phyloP scores from a whole-genome alignment of 2,888 invertebrate genomes.

The Cataglyphis rosenhaueri region DNA sequence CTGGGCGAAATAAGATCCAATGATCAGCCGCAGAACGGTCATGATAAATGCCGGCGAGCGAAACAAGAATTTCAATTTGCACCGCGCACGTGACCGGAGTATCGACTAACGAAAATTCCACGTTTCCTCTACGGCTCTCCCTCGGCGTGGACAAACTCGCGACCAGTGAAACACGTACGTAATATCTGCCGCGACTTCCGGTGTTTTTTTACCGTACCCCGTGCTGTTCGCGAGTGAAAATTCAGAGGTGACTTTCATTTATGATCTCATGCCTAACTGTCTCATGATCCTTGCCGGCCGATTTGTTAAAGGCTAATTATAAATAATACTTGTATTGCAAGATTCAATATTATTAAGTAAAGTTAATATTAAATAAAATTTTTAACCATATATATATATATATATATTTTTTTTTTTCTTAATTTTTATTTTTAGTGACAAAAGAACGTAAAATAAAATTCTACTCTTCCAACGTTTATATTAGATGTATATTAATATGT shows the following conservation, averaged over 20 bases:
- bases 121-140: conserved; percentile 38
- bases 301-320: background rate
- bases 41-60: conserved; percentile 76
- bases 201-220: conserved; percentile 31
- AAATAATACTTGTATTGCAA: background rate
- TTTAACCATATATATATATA: background rate
- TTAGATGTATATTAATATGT: background rate
- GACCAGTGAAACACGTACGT: conserved; percentile 30
- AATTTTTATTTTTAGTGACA: background rate
- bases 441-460: background rate
- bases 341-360: background rate
- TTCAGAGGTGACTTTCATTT: conserved; percentile 46
- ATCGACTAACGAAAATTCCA: conserved; percentile 65
- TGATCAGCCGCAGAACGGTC: conserved; percentile 64
- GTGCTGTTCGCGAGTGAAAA: conserved; percentile 44
- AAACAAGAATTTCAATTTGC: conserved; percentile 83
- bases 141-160: conserved; percentile 48
- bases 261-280: conserved; percentile 32
- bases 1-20: conserved; percentile 52
- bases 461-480: background rate
- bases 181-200: conserved; percentile 63
- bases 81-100: conserved; percentile 75
- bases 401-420: too few relatives aligned
- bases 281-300: background rate
- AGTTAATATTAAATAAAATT: background rate